Evolutionary conservation across 2,797 vertebrate species (phyloP).

Genomic region (Silurus aristotelis): DNA sequence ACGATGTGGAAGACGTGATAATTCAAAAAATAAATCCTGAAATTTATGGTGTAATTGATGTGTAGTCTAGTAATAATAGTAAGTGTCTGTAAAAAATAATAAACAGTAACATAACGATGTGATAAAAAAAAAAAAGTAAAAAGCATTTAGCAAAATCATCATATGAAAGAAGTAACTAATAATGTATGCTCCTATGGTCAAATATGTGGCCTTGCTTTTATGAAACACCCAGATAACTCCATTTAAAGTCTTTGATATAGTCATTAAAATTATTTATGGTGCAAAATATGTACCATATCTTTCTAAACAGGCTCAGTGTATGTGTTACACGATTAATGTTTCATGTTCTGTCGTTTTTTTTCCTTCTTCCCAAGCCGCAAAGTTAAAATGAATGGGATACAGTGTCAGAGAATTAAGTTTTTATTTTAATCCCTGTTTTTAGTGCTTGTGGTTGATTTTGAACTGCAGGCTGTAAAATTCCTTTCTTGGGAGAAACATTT

Average conservation of each 20-base stretch:
- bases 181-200: background rate
- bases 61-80: background rate
- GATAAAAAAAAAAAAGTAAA: background rate
- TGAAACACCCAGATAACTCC: constrained; percentile 38
- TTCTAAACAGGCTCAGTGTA: constrained; percentile 34
- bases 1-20: background rate
- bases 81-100: background rate
- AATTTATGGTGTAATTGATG: background rate
- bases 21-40: constrained; percentile 4
- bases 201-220: constrained; percentile 19
- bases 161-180: background rate
- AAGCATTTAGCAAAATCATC: background rate
- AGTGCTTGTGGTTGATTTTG: constrained; percentile 64
- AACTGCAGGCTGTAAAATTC: constrained; percentile 69
- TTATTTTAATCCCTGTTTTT: constrained; percentile 67
- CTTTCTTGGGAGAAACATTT: constrained; percentile 73
- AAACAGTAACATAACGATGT: background rate
- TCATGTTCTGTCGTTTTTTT: constrained; percentile 48
- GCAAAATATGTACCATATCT: constrained; percentile 34
- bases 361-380: constrained; percentile 52
- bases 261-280: constrained; percentile 50
- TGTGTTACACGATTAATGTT: constrained; percentile 47
- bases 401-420: constrained; percentile 66
- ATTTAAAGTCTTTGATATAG: constrained; percentile 30
- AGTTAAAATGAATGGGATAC: constrained; percentile 61